phyloP scores from a whole-genome alignment of 2,113 vertebrate species.

The Aramus guarauna region DNA sequence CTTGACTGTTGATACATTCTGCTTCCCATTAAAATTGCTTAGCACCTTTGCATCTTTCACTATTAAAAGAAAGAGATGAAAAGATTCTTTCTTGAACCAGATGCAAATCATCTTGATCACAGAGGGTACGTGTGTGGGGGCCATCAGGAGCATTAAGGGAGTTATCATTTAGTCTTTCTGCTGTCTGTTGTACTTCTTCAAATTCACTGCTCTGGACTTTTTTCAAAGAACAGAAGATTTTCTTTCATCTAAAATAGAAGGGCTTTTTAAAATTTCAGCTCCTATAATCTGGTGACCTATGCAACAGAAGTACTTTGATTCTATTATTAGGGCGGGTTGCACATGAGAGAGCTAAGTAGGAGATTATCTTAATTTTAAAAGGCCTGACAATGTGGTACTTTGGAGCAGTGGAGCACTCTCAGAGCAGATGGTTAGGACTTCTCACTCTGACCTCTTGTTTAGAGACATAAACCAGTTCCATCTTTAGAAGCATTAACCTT shows the following conservation, averaged over 20 bases:
- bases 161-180: not conserved
- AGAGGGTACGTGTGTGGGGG: rapidly evolving
- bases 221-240: not conserved
- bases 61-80: not conserved
- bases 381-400: not conserved
- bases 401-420: not conserved
- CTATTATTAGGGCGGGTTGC: not conserved
- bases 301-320: not conserved
- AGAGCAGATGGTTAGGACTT: not conserved
- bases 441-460: not conserved
- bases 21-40: not conserved
- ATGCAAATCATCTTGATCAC: not conserved
- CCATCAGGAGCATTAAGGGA: not conserved
- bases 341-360: not conserved
- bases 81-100: not conserved
- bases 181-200: not conserved
- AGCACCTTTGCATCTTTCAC: not conserved
- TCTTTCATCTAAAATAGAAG: not conserved
- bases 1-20: not conserved
- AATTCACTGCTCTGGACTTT: not conserved
- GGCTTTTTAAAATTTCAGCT: not conserved
- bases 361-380: not conserved
- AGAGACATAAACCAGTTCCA: not conserved
- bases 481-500: not conserved
- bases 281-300: not conserved